Evolutionary conservation across 2,113 vertebrate species (phyloP).

Genomic region (Azemiops feae): DNA sequence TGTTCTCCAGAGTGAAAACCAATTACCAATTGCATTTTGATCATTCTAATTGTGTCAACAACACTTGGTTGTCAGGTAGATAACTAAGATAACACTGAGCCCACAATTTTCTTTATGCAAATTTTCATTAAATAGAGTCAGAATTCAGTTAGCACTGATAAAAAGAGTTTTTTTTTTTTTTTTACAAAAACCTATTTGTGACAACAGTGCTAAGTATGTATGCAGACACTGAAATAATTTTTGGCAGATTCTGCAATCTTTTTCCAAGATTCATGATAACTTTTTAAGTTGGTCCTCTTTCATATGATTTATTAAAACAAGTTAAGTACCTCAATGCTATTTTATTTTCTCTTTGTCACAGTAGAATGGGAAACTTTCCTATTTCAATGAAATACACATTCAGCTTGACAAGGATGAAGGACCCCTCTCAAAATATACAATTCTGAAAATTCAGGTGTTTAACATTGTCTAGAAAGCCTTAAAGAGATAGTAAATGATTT

Average conservation of each 20-base stretch:
- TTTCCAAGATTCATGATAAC: neutral
- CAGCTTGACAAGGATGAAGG: neutral
- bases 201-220: neutral
- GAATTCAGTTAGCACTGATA: neutral
- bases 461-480: neutral
- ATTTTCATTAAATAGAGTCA: neutral
- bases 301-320: neutral
- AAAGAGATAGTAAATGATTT: neutral
- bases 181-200: neutral
- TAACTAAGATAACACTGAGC: neutral
- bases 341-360: neutral
- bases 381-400: slow-evolving; percentile 8
- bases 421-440: neutral
- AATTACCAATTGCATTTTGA: neutral
- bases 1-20: neutral
- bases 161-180: neutral
- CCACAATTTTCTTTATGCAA: neutral
- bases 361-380: neutral
- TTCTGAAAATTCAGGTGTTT: neutral
- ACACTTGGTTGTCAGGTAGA: no score
- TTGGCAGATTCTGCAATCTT: neutral
- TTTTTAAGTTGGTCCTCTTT: neutral
- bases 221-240: neutral
- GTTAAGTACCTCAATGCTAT: neutral
- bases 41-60: neutral